Evolutionary conservation across 2,888 invertebrate species (phyloP).

Genomic region (Caenorhabditis doughertyi): DNA sequence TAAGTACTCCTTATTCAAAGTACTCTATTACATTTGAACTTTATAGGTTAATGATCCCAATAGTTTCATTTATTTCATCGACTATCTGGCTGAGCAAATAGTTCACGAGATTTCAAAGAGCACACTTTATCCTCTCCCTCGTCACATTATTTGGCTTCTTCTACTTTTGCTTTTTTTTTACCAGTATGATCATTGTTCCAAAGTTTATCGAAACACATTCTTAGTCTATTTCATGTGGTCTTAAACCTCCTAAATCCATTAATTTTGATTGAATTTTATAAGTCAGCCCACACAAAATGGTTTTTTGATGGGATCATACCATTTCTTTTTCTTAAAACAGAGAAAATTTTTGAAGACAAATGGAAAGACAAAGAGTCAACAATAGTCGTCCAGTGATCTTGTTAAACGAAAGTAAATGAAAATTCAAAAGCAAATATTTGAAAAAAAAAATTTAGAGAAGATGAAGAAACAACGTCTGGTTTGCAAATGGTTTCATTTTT

Average conservation of each 20-base stretch:
- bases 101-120: not conserved
- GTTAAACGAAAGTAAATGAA: conserved; percentile 10
- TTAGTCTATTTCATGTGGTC: not conserved
- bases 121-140: conserved; percentile 17
- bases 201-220: conserved; percentile 39
- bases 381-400: conserved; percentile 10
- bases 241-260: conserved; percentile 5
- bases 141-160: conserved; percentile 16
- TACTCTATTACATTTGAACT: no score
- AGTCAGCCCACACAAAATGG: conserved; percentile 9
- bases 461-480: not conserved
- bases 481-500: not conserved
- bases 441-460: not conserved
- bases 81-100: not conserved
- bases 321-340: not conserved
- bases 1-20: no score
- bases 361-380: conserved; percentile 12
- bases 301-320: not conserved
- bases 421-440: conserved; percentile 27
- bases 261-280: conserved; percentile 3
- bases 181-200: conserved; percentile 13
- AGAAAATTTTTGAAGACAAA: not conserved
- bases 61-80: no score
- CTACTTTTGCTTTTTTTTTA: not conserved
- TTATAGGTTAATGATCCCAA: no score